Percentiles rank a stretch among this genome's conserved stretches.
These are phyloP conservation scores for Sphyrna mokarran DNA, from an alignment of 2,113 vertebrate genomes.

Conservation along the genomic window DNA sequence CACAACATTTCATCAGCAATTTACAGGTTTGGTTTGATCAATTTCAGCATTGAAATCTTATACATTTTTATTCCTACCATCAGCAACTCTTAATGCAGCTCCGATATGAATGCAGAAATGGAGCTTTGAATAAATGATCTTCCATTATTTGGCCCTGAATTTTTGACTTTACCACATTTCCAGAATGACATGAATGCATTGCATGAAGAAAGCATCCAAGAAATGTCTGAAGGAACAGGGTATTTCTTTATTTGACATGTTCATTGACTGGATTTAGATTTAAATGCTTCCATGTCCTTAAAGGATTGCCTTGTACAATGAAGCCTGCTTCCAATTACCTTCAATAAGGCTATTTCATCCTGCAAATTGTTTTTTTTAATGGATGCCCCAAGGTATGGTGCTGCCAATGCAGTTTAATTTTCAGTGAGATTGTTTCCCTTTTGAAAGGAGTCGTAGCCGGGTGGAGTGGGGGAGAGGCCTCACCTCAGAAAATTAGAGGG, in stretches of 20 bases:
- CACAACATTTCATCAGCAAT: neutral
- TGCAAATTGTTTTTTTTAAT: neutral
- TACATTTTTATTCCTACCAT: neutral
- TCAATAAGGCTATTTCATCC: conserved; percentile 13
- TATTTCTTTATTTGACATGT: conserved; percentile 1
- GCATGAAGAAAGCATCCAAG: neutral
- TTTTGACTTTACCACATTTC: neutral
- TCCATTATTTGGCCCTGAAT: neutral
- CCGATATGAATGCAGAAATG: neutral
- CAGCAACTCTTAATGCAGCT: neutral
- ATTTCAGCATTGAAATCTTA: neutral
- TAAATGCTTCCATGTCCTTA: neutral
- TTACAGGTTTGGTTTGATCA: neutral
- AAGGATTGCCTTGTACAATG: conserved; percentile 2
- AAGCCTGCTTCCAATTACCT: conserved; percentile 16
- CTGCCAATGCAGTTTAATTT: conserved; percentile 1
- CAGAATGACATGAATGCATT: neutral
- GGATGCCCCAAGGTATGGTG: conserved; percentile 20
- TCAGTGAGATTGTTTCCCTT: neutral
- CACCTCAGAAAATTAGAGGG: neutral
- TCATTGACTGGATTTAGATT: conserved; percentile 15
- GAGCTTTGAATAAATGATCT: neutral
- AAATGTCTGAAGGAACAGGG: neutral
- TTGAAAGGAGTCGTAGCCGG: neutral
- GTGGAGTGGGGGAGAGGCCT: too few relatives aligned